phyloP scores from a whole-genome alignment of 2,888 invertebrate genomes.

The Coronaproctus castanopsis region DNA sequence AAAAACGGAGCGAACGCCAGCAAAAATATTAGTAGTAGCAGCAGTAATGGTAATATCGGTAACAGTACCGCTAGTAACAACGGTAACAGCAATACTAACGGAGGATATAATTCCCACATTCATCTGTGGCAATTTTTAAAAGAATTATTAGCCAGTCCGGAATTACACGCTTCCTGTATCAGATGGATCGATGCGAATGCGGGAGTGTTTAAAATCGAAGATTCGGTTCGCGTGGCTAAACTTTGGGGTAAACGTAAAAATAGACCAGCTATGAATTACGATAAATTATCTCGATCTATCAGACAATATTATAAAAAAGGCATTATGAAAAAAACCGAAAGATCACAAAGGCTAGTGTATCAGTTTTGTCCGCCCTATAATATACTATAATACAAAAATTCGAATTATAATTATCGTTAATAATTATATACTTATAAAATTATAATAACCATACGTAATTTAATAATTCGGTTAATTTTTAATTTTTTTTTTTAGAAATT shows the following conservation, averaged over 20 bases:
- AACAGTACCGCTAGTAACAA: background rate
- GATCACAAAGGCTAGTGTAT: slow-evolving; percentile 93
- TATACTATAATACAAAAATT: slow-evolving; percentile 7
- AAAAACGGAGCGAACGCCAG: no score
- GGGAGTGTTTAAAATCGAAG: slow-evolving; percentile 97
- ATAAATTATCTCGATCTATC: slow-evolving; percentile 91
- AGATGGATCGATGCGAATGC: slow-evolving; percentile 87
- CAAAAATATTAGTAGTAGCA: no score
- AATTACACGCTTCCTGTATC: slow-evolving; percentile 79
- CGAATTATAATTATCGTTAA: slow-evolving; percentile 2
- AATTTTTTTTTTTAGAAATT: slow-evolving; percentile 5
- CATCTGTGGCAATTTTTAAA: slow-evolving; percentile 98
- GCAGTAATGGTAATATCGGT: no score
- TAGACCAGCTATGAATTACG: slow-evolving; percentile 98
- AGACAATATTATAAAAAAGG: slow-evolving; percentile 98
- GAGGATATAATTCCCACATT: slow-evolving; percentile 38
- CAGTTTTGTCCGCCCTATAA: slow-evolving; percentile 89
- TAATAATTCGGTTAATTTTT: slow-evolving; percentile 1
- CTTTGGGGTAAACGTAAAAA: slow-evolving; percentile 97
- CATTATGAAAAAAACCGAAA: slow-evolving; percentile 96
- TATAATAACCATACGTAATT: background rate
- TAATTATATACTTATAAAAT: background rate
- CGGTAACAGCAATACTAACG: background rate
- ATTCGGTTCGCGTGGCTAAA: slow-evolving; percentile 88
- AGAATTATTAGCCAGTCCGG: slow-evolving; percentile 74